A percentile compares a stretch with the other conserved stretches of the same genome.
These are phyloP conservation scores for Dasysyrphus tricinctus DNA, from an alignment of 2,888 invertebrate species.

Conservation along the genomic window DNA sequence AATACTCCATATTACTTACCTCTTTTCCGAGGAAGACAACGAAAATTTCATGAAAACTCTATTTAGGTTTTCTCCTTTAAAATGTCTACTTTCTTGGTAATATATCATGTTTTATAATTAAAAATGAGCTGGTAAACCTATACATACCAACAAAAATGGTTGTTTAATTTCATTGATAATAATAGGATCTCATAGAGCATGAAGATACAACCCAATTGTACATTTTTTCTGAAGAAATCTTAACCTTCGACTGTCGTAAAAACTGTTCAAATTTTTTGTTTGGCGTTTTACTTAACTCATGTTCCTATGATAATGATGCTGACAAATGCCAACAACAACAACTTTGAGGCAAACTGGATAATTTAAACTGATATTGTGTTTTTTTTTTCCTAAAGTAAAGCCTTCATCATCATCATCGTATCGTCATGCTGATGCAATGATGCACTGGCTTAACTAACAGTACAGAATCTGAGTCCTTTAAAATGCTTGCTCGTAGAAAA, in stretches of 20 bases:
- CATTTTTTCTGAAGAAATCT: neutral
- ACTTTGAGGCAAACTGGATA: constrained; percentile 5
- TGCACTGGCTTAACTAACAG: constrained; percentile 22
- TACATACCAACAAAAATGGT: too few relatives aligned
- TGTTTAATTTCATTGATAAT: too few relatives aligned
- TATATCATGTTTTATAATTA: too few relatives aligned
- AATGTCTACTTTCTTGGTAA: too few relatives aligned
- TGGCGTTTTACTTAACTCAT: constrained; percentile 9
- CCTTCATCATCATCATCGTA: neutral
- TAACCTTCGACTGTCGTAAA: constrained; percentile 65
- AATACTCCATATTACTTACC: too few relatives aligned
- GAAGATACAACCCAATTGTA: neutral
- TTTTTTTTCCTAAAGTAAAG: neutral
- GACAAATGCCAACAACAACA: constrained; percentile 14
- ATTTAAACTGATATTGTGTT: constrained; percentile 8
- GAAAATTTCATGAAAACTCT: too few relatives aligned
- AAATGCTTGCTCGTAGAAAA: constrained; percentile 30
- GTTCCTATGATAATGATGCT: constrained; percentile 11
- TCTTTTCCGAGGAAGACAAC: too few relatives aligned
- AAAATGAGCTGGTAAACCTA: too few relatives aligned
- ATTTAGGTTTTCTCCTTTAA: too few relatives aligned
- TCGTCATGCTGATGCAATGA: constrained; percentile 27
- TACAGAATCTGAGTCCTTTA: constrained; percentile 17
- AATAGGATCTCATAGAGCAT: neutral
- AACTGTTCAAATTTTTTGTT: constrained; percentile 42